Base-by-base conservation (phyloP, 2,888 invertebrate genomes). In the Pogonocherus hispidulus region DNA sequence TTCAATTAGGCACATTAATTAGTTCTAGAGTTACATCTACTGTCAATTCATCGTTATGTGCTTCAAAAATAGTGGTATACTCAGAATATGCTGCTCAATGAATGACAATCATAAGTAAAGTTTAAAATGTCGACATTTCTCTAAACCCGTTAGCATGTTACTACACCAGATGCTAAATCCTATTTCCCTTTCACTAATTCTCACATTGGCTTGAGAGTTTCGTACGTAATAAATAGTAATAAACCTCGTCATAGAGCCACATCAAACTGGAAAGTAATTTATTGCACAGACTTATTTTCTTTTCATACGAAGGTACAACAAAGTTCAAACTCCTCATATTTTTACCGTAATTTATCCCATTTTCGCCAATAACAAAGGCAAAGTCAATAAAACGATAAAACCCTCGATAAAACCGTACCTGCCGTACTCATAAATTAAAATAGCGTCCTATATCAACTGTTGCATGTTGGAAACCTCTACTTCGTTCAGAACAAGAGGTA, bases 371-470 rank as follows among this genome's bases (percentile, higher is more conserved):
- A 51, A 52, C 51, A 59, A 65, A 65, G 59, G 35, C 23, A 72
- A 74, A 44, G 20, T 72, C 47, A 71, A 75, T 76, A 77, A 76
- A 76, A 66, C 55, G 60, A 75, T 76, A 76, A 76, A 75, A 70
- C 67, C 69, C 68, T 66, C 23, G 47, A 66, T 66, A 56, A 62
- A 70, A 69, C 72, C 70, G 63, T 73, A 73, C 59, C 71, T 77
- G 79, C 76, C 79, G 78, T 74, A 79, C 79, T 76, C 74, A 76
- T 77, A 80, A 78, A 79, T 78, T 71, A 75, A 49, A 64, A 60
- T 71, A 66, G 47, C 63, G 54, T 62, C 16, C 63, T 6, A 14
- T 46, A 60, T 64, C 56, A 56, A 65, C 62, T 67, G 64, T 46
- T 65, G 46, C 56, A 44, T 37, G 22, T 19, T 59, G 16, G 23